These are phyloP conservation scores for Metalampra italica DNA, from an alignment of 2,888 invertebrate genomes.

Conservation along the genomic window DNA sequence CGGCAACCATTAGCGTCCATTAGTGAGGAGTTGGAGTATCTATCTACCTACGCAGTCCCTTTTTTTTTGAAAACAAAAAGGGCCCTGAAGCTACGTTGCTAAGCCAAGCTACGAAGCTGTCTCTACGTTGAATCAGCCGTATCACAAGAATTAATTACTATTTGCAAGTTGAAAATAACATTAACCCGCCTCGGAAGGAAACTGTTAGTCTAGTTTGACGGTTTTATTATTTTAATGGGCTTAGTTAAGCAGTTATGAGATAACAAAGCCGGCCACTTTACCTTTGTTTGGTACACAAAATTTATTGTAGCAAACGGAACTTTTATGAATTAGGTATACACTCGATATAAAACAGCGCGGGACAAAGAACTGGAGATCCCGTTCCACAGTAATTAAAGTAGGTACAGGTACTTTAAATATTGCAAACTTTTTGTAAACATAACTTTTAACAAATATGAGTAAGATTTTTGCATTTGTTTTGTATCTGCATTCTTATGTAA, in stretches of 20 bases:
- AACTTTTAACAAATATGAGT: no score
- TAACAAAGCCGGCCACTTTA: constrained; percentile 25
- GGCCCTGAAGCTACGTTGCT: no score
- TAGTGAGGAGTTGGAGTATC: no score
- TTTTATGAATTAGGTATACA: constrained; percentile 10
- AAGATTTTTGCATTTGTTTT: no score
- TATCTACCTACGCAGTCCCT: no score
- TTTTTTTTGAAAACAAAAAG: no score
- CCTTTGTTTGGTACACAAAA: constrained; percentile 22
- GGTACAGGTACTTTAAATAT: no score
- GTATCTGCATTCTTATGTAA: no score
- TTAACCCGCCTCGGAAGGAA: constrained; percentile 15
- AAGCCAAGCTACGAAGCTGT: no score
- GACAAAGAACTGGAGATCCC: constrained; percentile 3
- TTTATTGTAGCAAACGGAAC: constrained; percentile 17
- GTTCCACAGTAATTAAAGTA: not conserved
- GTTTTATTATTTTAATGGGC: constrained; percentile 38
- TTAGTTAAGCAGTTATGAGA: constrained; percentile 35
- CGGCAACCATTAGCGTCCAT: no score
- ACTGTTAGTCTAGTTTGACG: constrained; percentile 26
- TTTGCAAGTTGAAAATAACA: constrained; percentile 18
- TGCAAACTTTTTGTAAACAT: no score
- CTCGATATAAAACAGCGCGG: constrained; percentile 10
- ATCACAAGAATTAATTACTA: constrained; percentile 7
- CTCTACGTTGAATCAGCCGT: not conserved